A percentile compares a stretch with the other conserved stretches of the same genome.
phyloP scores from a whole-genome alignment of 1,140 invertebrate species.

The Drosophila kohkoa region DNA sequence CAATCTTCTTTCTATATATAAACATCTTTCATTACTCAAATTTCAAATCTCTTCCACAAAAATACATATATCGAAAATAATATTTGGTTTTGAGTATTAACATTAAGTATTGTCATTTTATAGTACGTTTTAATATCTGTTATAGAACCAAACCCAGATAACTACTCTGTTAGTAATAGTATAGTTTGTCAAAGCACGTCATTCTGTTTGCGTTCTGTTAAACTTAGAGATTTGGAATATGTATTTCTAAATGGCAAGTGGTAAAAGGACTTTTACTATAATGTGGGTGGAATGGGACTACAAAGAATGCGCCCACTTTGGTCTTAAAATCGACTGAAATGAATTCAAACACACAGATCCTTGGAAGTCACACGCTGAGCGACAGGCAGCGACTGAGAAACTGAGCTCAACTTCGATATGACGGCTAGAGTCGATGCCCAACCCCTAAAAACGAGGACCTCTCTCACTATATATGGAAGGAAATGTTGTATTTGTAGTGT shows the following conservation, averaged over 20 bases:
- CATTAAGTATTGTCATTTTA: too few relatives aligned
- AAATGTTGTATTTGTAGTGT: conserved; percentile 78
- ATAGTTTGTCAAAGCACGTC: not conserved
- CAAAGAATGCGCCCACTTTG: not conserved
- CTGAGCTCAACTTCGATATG: conserved; percentile 25
- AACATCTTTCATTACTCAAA: too few relatives aligned
- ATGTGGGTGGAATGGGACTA: not conserved
- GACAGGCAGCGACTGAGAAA: not conserved
- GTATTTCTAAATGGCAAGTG: not conserved
- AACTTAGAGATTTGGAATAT: not conserved
- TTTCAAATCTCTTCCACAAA: too few relatives aligned
- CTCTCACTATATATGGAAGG: conserved; percentile 36
- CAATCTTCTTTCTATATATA: too few relatives aligned
- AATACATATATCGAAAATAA: too few relatives aligned
- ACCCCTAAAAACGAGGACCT: conserved; percentile 18
- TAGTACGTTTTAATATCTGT: too few relatives aligned
- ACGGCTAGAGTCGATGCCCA: conserved; percentile 31
- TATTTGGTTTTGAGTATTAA: too few relatives aligned
- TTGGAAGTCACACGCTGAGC: conserved; percentile 61
- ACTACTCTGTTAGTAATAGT: not conserved
- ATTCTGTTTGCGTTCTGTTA: not conserved
- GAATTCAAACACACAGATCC: conserved; percentile 53
- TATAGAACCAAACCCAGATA: not conserved
- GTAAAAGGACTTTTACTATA: not conserved
- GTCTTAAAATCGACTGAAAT: conserved; percentile 44